These are phyloP conservation scores for Anas flavirostris DNA, from an alignment of 2,797 vertebrate genomes.

Conservation along the genomic window DNA sequence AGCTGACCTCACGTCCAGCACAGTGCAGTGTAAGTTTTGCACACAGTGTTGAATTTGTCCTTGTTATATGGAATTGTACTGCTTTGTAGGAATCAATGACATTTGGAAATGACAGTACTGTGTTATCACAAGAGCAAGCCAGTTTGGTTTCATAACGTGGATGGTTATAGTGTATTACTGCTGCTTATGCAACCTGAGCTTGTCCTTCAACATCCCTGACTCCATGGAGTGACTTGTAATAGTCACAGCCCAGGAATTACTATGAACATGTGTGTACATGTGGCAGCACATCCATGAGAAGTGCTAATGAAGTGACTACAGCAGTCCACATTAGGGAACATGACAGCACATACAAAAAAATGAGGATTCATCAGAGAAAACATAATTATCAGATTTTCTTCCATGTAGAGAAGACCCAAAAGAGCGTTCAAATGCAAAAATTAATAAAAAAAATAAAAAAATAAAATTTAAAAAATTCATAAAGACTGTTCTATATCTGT, in stretches of 20 bases:
- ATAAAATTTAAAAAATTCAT: not conserved
- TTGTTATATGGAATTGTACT: not conserved
- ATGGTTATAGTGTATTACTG: not conserved
- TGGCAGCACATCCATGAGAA: not conserved
- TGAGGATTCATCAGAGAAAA: not conserved
- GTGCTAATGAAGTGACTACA: not conserved
- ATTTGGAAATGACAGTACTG: not conserved
- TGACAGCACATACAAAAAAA: not conserved
- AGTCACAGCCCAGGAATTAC: not conserved
- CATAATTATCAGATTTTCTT: not conserved
- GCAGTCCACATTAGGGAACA: not conserved
- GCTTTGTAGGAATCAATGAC: not conserved
- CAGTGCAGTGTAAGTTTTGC: not conserved
- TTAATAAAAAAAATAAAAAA: not conserved
- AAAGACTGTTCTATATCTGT: not conserved
- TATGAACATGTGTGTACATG: too few species aligned
- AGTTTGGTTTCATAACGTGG: not conserved
- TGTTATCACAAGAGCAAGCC: not conserved
- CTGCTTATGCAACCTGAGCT: not conserved
- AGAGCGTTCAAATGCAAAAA: not conserved
- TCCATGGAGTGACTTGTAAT: not conserved
- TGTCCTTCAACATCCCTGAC: not conserved
- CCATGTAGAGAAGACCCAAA: accelerated
- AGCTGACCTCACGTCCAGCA: not conserved
- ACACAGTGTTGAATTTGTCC: not conserved